Evolutionary conservation across 2,888 invertebrate species (phyloP), one percentile per base, ranked within the genome.

Genomic region (Caenorhabditis auriculariae): DNA sequence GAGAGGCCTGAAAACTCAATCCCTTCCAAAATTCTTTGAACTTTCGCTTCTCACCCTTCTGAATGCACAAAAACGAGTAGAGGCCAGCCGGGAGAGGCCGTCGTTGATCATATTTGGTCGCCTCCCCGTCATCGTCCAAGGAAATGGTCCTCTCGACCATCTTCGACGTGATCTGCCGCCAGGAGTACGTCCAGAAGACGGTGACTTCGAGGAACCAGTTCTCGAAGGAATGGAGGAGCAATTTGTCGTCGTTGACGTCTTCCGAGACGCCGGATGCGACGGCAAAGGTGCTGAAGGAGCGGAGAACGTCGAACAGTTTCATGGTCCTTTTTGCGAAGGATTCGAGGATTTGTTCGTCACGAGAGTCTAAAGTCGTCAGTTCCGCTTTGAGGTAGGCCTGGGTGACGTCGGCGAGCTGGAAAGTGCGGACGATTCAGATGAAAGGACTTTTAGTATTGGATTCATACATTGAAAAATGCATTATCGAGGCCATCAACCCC

Each of bases 41-140:
- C 5, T 9, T 6, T 37, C 4, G 21, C 45, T 17, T 9, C 46
- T 39, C 7, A 47, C 65, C 69, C 53, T 69, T 69, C 41, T 69
- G 69, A 38, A 69, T 69, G 44, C 69, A 69, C 4, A 69, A 50
- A 49, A 69, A 69, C 17, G 69, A 69, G 29, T 69, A 69, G 1
- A 69, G 29, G 0, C 62, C 69, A 15, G 60, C 58, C 5, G 69
- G 69, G 12, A 69, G 55, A 7, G 69, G 69, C 24, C 69, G 24
- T 21, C 61, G 23, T 21, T 56, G 53, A 17, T 57, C 61, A 42
- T 61, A 61, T 28, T 61, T 61, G 19, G 57, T 56, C 4, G 52
- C 47, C 38, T 63, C 69, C 1, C 58, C 55, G 49, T 69, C 69
- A 15, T 60, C 69, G 35, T 54, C 60, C 38, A 69, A 21, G 2